A percentile compares a stretch with the other conserved stretches of the same genome.
These are phyloP conservation scores for Lomographa bimaculata DNA, from an alignment of 2,888 invertebrate species.

Conservation along the genomic window DNA sequence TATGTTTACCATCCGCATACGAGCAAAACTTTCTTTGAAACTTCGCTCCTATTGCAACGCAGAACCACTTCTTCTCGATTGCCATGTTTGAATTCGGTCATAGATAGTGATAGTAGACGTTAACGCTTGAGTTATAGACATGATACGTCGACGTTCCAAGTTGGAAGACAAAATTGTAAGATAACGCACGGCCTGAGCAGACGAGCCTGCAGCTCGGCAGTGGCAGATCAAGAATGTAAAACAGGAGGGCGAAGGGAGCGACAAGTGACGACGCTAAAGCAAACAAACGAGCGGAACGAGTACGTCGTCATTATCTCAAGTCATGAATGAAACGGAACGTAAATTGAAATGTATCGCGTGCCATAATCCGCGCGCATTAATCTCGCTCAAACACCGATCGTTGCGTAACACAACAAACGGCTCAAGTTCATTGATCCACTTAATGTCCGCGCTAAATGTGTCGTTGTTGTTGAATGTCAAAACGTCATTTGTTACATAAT, in stretches of 20 bases:
- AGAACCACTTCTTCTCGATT: too few species aligned
- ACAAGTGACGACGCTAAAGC: constrained; percentile 47
- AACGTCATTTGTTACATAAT: constrained; percentile 75
- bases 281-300: constrained; percentile 70
- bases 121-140: constrained; percentile 3
- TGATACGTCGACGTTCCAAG: background rate
- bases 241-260: constrained; percentile 37
- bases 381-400: constrained; percentile 80
- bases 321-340: constrained; percentile 81
- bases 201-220: constrained; percentile 23
- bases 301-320: constrained; percentile 74
- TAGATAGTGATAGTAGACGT: constrained; percentile 22
- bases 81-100: constrained; percentile 19
- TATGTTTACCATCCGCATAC: constrained; percentile 33
- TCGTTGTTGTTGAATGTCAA: constrained; percentile 79
- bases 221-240: constrained; percentile 54
- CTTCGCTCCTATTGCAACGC: constrained; percentile 13
- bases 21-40: constrained; percentile 25
- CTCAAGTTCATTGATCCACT: constrained; percentile 84
- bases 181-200: constrained; percentile 2
- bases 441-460: constrained; percentile 80
- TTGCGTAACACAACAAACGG: constrained; percentile 78
- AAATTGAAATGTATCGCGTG: constrained; percentile 83
- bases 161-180: background rate
- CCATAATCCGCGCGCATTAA: constrained; percentile 82